phyloP scores from a whole-genome alignment of 2,888 invertebrate genomes.

The Lepeophtheirus nordmannii region DNA sequence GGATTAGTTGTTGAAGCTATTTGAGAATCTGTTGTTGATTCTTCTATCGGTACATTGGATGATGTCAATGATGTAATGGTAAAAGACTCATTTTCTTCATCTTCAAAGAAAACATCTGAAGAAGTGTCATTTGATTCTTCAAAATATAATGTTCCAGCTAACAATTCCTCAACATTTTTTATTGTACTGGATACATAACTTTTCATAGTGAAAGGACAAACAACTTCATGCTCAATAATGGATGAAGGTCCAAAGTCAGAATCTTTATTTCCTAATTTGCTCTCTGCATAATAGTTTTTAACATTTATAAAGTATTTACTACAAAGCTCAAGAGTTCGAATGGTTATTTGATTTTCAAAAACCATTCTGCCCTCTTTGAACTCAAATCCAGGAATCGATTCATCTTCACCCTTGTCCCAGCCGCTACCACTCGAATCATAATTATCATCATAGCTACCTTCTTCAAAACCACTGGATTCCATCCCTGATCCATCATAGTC shows the following conservation, averaged over 20 bases:
- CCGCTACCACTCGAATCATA: background rate
- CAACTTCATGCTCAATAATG: background rate
- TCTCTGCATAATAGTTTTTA: background rate
- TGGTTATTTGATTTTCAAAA: background rate
- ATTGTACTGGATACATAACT: background rate
- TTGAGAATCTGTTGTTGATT: background rate
- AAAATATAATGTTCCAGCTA: background rate
- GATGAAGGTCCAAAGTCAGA: background rate
- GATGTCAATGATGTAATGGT: background rate
- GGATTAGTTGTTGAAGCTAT: background rate
- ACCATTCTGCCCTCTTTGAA: conserved; percentile 1
- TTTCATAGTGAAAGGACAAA: background rate
- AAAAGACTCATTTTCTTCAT: background rate
- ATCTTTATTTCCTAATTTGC: background rate
- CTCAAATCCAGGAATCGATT: background rate
- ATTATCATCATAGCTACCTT: background rate
- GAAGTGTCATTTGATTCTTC: background rate
- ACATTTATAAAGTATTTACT: background rate
- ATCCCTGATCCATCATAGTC: background rate
- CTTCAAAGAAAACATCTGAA: background rate
- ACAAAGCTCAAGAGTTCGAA: background rate
- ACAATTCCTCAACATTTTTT: background rate
- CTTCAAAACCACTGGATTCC: background rate
- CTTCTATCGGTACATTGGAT: background rate
- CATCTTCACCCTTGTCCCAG: background rate